Conservation (phyloP, 1,140 invertebrate genomes). For the Trachymyrmex septentrionalis region DNA sequence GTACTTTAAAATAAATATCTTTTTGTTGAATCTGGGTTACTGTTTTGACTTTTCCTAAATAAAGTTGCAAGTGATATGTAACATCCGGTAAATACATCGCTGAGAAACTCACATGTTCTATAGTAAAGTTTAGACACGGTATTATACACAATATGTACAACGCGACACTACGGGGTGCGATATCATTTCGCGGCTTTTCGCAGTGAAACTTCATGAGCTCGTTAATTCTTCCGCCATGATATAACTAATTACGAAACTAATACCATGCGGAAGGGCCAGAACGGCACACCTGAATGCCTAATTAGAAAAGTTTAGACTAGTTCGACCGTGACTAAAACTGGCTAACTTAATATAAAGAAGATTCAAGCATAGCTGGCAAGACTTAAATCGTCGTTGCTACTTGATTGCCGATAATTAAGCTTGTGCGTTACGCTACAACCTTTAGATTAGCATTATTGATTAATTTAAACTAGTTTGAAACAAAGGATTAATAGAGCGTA, state of each 20-base stretch:
- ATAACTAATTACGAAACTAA: slow-evolving; percentile 61
- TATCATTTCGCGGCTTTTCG: slow-evolving; percentile 41
- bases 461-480: slow-evolving; percentile 36
- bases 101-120: slow-evolving; percentile 19
- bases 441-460: slow-evolving; percentile 27
- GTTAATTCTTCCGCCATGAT: slow-evolving; percentile 52
- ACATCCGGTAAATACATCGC: not conserved
- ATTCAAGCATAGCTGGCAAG: not conserved
- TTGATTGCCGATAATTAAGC: slow-evolving; percentile 48
- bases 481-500: not conserved
- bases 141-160: slow-evolving; percentile 25
- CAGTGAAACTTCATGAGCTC: slow-evolving; percentile 31
- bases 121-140: slow-evolving; percentile 37
- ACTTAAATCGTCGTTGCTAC: slow-evolving; percentile 40
- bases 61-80: slow-evolving; percentile 16
- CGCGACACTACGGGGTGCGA: slow-evolving; percentile 17
- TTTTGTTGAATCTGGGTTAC: not conserved
- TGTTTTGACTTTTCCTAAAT: not conserved
- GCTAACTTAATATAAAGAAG: slow-evolving; percentile 53
- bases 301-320: slow-evolving; percentile 60
- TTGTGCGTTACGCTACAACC: slow-evolving; percentile 2
- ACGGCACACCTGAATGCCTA: slow-evolving; percentile 46
- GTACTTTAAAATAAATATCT: not conserved
- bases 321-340: slow-evolving; percentile 22
- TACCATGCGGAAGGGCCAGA: not conserved